A percentile compares a stretch with the other conserved stretches of the same genome.
Evolutionary conservation across 1,140 invertebrate genomes (phyloP).

Genomic region (Pissodes strobi): DNA sequence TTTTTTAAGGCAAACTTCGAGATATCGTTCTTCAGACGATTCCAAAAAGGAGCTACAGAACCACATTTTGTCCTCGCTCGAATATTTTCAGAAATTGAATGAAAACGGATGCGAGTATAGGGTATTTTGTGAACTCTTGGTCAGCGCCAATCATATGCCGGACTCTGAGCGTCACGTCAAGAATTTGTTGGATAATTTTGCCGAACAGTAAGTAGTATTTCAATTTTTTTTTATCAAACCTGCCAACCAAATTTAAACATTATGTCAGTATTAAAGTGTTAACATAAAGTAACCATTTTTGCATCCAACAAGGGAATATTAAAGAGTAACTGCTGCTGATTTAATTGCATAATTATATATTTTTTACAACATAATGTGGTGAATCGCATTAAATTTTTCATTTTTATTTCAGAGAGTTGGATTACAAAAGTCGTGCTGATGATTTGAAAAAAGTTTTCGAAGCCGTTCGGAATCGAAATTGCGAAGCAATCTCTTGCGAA

Average conservation of each 20-base stretch:
- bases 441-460: conserved; percentile 42
- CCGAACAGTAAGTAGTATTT: conserved; percentile 44
- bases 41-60: conserved; percentile 30
- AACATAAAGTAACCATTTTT: not conserved
- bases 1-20: conserved; percentile 26
- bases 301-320: too few species aligned
- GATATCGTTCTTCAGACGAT: conserved; percentile 37
- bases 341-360: too few species aligned
- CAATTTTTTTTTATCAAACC: too few species aligned
- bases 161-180: conserved; percentile 45
- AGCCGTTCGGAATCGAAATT: conserved; percentile 40
- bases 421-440: conserved; percentile 36
- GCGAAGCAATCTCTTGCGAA: conserved; percentile 36
- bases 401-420: conserved; percentile 8
- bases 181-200: conserved; percentile 48
- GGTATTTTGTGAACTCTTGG: conserved; percentile 52
- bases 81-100: conserved; percentile 41
- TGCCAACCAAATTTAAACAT: not conserved
- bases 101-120: conserved; percentile 52
- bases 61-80: conserved; percentile 39
- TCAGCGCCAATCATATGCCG: conserved; percentile 43
- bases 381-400: too few species aligned
- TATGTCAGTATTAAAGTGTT: not conserved
- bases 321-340: too few species aligned
- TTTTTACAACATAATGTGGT: too few species aligned